Conservation (phyloP, 1,140 invertebrate genomes). For the Sycophaga agraensis region DNA sequence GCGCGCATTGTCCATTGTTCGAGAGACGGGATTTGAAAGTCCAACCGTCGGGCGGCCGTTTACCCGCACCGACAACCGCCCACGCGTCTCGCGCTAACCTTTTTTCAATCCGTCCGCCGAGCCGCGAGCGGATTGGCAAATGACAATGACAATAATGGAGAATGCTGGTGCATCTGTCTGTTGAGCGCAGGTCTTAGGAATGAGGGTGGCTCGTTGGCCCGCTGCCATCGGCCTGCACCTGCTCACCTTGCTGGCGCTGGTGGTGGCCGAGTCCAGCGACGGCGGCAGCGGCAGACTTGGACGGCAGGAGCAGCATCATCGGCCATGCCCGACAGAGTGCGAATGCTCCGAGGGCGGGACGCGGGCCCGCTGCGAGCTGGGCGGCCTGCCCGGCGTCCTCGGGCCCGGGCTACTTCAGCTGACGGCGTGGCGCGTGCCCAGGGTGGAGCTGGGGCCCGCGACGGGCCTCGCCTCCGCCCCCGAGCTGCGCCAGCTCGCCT, state of each 20-base stretch:
- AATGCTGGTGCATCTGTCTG: not conserved
- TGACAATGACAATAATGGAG: not conserved
- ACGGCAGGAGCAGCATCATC: not conserved
- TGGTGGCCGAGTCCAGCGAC: not conserved
- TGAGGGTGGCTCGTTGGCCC: slow-evolving; percentile 48
- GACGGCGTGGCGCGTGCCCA: slow-evolving; percentile 31
- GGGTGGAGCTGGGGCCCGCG: slow-evolving; percentile 28
- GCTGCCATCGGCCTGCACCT: slow-evolving; percentile 30
- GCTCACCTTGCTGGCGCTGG: slow-evolving; percentile 47
- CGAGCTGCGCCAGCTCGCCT: slow-evolving; percentile 50
- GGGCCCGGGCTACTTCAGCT: slow-evolving; percentile 29
- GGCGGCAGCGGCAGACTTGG: not conserved
- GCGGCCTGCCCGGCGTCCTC: slow-evolving; percentile 26
- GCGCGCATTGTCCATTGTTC: too few relatives aligned
- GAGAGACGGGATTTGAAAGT: too few relatives aligned
- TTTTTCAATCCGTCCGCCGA: too few relatives aligned
- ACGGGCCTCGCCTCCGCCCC: slow-evolving; percentile 40
- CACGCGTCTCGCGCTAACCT: too few relatives aligned
- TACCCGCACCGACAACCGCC: too few relatives aligned
- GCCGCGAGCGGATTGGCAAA: too few relatives aligned
- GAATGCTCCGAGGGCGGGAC: slow-evolving; percentile 32
- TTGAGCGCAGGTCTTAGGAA: slow-evolving; percentile 42
- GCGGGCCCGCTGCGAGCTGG: slow-evolving; percentile 33
- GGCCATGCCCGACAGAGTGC: slow-evolving; percentile 40
- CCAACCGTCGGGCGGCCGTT: too few relatives aligned